Base-by-base conservation (phyloP, 2,797 vertebrate species). In the Malurus splendens region DNA sequence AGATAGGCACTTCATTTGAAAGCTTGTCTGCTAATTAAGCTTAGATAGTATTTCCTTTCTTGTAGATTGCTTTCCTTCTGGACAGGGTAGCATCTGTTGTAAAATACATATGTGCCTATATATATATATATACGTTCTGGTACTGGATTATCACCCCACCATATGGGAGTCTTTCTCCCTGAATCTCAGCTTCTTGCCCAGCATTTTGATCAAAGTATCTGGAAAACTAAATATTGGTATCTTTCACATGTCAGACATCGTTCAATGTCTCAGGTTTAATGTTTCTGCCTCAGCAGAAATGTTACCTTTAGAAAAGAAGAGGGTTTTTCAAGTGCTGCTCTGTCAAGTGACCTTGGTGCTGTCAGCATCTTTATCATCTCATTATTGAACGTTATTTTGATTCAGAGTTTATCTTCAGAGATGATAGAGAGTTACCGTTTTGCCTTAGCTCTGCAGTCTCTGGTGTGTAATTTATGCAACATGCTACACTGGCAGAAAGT, bases 371-470 rank as follows among this genome's bases (percentile, higher is more conserved):
- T 1, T 36, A 30, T 45, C 36, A 55, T 57, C 36, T 32, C 24
- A 18, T 80, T 74, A 67, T 5, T 64, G 56, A 62, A 22, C 0
- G 0, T 20, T 33, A 42, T 27, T 75, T 89, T 83, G 44, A 86
- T 76, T 86, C 80, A 8, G 22, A 81, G 71, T 76, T 88, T 76
- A 62, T 81, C 57, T 87, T 67, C 27, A 14, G 16, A 51, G 60
- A 10, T 75, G 48, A 55, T 36, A 44, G 33, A 36, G 32, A 44
- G 38, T 48, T 64, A 38, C 33, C 1, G 5, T 67, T 84, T 70
- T 73, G 60, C 74, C 50, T 60, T 42, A 82, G 74, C 92, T 84
- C 57, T 84, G 54, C 75, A 55, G 38, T 45, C 66, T 61, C 48
- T 47, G 16, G 30, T 0, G 0, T 0, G 0, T 70, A 76, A 84